Conservation (phyloP, 37 sponge, comb jelly and placozoan genomes). For the Ephydatia muelleri region DNA sequence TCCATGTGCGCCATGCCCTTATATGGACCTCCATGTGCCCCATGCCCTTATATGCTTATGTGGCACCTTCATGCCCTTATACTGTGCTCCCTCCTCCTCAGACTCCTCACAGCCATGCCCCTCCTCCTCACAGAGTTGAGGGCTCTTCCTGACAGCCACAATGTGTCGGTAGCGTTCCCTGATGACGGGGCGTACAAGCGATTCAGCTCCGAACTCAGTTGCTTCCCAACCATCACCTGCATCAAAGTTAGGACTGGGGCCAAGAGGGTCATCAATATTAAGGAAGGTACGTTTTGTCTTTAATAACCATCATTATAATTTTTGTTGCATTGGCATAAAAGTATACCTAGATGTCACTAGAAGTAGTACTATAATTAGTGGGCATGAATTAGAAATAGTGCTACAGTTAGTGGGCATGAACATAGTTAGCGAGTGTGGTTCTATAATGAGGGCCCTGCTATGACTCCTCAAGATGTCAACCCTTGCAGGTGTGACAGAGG, state of each 20-base stretch:
- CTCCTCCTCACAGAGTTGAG: slow-evolving; percentile 55
- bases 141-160: slow-evolving; percentile 32
- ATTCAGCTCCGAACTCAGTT: slow-evolving; percentile 48
- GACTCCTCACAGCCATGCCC: slow-evolving; percentile 81
- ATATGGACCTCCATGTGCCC: not conserved
- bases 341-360: not conserved
- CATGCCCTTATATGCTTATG: too few species aligned
- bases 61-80: not conserved
- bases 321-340: not conserved
- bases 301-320: not conserved
- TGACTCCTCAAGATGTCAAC: not conserved
- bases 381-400: too few species aligned
- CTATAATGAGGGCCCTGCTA: not conserved
- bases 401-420: too few species aligned
- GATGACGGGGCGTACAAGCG: slow-evolving; percentile 90
- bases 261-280: slow-evolving; percentile 74
- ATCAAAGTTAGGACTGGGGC: slow-evolving; percentile 78
- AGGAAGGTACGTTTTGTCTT: slow-evolving; percentile 59
- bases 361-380: too few species aligned
- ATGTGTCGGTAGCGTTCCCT: slow-evolving; percentile 78
- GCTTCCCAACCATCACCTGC: slow-evolving; percentile 82
- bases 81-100: not conserved
- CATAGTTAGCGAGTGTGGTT: not conserved
- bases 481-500: slow-evolving; percentile 71
- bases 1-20: not conserved